Evolutionary conservation across 2,113 vertebrate species (phyloP), one percentile per base, ranked within the genome.

Genomic region (Dasyprocta punctata): DNA sequence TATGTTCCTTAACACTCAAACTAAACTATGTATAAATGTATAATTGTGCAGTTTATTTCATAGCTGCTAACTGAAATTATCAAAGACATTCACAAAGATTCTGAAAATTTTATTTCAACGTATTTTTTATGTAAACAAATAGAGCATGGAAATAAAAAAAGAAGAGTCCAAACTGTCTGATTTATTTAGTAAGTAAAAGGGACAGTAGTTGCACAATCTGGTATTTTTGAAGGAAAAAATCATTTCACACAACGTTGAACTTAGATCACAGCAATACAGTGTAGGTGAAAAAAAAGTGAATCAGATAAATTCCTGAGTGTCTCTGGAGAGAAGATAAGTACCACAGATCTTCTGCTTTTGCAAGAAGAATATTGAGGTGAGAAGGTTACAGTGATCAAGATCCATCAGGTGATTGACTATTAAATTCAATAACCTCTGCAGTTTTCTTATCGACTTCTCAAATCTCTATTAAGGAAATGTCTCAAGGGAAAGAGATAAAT

Each of bases 391-490:
- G 87, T 96, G 90, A 97, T 95, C 97, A 97, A 96, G 73, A 17
- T 69, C 44, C 61, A 82, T 73, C 44, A 82, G 75, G 36, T 88
- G 92, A 96, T 19, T 96, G 96, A 92, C 96, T 97, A 90, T 97
- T 97, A 97, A 96, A 97, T 97, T 93, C 92, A 93, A 73, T 93
- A 96, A 94, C 84, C 90, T 92, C 81, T 95, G 69, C 52, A 93
- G 87, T 94, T 97, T 96, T 94, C 89, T 90, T 92, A 97, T 95
- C 36, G 36, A 95, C 96, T 97, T 95, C 92, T 96, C 85, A 94
- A 87, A 96, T 97, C 92, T 96, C 97, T 71, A 88, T 97, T 97
- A 97, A 97, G 87, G 56, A 93, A 90, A 95, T 94, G 87, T 97
- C 97, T 95, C 94, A 65, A 94, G 84, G 81, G 81, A 96, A 36